These are phyloP conservation scores for Frankliniella fusca DNA, from an alignment of 2,888 invertebrate species.

Conservation along the genomic window DNA sequence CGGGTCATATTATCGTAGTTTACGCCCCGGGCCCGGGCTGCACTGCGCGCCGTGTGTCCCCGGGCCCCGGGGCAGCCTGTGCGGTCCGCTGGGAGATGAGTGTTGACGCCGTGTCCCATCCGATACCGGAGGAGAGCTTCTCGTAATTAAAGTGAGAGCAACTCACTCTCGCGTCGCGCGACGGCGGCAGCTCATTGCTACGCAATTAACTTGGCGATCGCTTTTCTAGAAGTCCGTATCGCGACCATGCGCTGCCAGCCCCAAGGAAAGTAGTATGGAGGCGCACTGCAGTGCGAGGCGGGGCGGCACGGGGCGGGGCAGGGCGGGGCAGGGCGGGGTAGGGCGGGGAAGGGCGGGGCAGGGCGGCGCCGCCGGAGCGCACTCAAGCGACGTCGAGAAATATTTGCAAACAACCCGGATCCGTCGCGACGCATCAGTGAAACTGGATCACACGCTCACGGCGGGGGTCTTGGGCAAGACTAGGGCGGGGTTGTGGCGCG, in stretches of 20 bases:
- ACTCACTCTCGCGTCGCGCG: not conserved
- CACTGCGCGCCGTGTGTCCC: not conserved
- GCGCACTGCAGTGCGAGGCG: not conserved
- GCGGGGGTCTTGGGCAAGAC: too few species aligned
- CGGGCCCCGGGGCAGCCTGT: not conserved
- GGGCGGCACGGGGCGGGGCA: not conserved
- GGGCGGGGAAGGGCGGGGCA: not conserved
- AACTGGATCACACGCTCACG: too few species aligned
- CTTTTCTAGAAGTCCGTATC: not conserved
- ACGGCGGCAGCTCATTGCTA: not conserved
- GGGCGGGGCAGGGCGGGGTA: not conserved
- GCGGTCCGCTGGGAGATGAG: not conserved
- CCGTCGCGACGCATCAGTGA: too few species aligned
- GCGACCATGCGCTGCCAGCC: not conserved
- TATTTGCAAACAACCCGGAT: too few species aligned
- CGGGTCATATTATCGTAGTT: not conserved
- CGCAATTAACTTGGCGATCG: constrained; percentile 19
- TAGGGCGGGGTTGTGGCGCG: too few species aligned
- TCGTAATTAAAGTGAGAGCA: constrained; percentile 7
- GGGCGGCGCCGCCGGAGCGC: not conserved
- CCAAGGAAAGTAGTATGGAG: not conserved
- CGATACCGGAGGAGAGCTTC: constrained; percentile 4
- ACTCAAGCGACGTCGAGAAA: too few species aligned
- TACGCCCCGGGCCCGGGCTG: not conserved
- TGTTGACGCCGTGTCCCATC: not conserved